A percentile compares a stretch with the other conserved stretches of the same genome.
These are phyloP conservation scores for Tinea semifulvella DNA, from an alignment of 2,888 invertebrate genomes.

Conservation along the genomic window DNA sequence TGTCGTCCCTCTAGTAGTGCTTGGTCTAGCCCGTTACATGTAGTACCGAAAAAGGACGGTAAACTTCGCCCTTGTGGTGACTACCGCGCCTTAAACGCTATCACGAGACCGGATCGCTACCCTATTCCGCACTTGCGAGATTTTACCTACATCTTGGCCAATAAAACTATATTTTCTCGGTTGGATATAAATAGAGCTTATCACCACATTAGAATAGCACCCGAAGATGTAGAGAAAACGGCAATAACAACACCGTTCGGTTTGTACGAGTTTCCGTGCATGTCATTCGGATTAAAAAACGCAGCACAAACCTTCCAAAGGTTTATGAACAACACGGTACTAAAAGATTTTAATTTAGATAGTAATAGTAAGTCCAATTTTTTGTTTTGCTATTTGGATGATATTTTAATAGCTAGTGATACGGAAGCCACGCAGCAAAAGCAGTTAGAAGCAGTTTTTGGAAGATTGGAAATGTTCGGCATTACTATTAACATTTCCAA, in stretches of 20 bases:
- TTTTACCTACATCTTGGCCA: constrained; percentile 19
- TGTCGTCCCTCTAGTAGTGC: constrained; percentile 36
- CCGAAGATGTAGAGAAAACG: not conserved
- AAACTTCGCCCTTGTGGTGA: constrained; percentile 27
- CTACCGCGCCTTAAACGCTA: constrained; percentile 27
- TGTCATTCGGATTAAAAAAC: constrained; percentile 30
- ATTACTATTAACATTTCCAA: constrained; percentile 19
- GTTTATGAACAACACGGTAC: constrained; percentile 23
- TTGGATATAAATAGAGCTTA: not conserved
- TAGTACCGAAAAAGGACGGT: constrained; percentile 24
- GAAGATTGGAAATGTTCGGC: constrained; percentile 15
- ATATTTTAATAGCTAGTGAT: constrained; percentile 25
- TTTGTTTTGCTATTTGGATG: constrained; percentile 26
- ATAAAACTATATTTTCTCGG: not conserved
- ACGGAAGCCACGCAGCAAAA: constrained; percentile 15
- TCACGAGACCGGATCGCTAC: constrained; percentile 27
- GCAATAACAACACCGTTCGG: not conserved
- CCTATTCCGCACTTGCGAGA: constrained; percentile 29
- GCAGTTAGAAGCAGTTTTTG: constrained; percentile 18
- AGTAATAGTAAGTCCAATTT: constrained; percentile 15
- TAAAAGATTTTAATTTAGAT: constrained; percentile 20
- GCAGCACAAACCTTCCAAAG: constrained; percentile 29
- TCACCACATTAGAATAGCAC: not conserved
- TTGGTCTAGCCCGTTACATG: constrained; percentile 35
- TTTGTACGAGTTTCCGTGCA: constrained; percentile 16